A percentile compares a stretch with the other conserved stretches of the same genome.
These are phyloP conservation scores for Scatophagus argus DNA, from an alignment of 2,113 vertebrate species.

Conservation along the genomic window DNA sequence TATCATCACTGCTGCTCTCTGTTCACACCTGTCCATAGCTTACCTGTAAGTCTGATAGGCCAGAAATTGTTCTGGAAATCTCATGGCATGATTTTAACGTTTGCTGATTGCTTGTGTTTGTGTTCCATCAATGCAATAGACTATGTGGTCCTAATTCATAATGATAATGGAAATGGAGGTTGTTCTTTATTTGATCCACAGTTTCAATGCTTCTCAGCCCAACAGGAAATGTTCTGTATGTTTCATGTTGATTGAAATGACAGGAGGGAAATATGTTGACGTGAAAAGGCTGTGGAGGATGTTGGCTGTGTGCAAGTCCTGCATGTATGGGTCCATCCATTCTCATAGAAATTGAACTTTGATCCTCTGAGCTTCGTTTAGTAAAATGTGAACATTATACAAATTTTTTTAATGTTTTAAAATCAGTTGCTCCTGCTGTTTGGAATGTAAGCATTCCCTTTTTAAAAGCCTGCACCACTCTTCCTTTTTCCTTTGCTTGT, in stretches of 20 bases:
- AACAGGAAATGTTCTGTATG: background rate
- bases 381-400: background rate
- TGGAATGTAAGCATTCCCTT: background rate
- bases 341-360: background rate
- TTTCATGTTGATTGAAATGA: background rate
- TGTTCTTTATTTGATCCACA: background rate
- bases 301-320: background rate
- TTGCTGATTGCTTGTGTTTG: background rate
- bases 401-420: background rate
- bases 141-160: background rate
- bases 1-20: constrained; percentile 16
- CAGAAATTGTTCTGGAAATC: background rate
- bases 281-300: background rate
- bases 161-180: background rate
- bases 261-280: background rate
- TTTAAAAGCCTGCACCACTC: background rate
- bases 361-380: background rate
- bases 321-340: background rate
- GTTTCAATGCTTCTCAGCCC: background rate
- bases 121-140: background rate
- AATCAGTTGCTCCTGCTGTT: background rate
- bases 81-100: background rate
- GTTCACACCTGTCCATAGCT: constrained; percentile 26
- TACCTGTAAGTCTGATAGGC: background rate
- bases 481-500: too few relatives aligned